Evolutionary conservation across 2,888 invertebrate genomes (phyloP).

Genomic region (Andrena marginata): DNA sequence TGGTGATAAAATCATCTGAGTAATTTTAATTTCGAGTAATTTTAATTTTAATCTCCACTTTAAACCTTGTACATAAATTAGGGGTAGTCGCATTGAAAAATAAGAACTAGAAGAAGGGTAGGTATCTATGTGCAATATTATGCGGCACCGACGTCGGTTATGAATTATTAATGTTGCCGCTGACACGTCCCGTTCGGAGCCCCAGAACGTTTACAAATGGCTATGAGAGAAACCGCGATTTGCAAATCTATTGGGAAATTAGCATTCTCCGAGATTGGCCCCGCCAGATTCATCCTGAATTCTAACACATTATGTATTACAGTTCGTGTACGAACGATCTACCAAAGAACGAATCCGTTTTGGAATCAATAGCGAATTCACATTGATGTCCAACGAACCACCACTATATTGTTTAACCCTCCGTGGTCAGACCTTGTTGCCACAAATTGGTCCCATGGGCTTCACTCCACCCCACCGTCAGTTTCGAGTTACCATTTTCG

Average conservation of each 20-base stretch:
- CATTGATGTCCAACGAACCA: too few relatives aligned
- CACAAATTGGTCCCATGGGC: too few relatives aligned
- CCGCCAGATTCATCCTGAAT: conserved; percentile 25
- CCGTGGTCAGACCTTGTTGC: too few relatives aligned
- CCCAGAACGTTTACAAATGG: conserved; percentile 47
- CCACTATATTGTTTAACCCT: too few relatives aligned
- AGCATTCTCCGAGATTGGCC: conserved; percentile 26
- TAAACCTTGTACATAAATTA: neutral
- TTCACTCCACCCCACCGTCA: too few relatives aligned
- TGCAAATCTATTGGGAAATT: conserved; percentile 54
- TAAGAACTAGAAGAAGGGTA: neutral
- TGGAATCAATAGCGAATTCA: neutral
- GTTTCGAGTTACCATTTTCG: too few relatives aligned
- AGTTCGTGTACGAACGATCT: neutral
- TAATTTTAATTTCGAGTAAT: too few relatives aligned
- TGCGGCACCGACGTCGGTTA: conserved; percentile 45
- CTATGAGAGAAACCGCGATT: conserved; percentile 31
- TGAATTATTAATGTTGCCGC: conserved; percentile 62
- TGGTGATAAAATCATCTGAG: too few relatives aligned
- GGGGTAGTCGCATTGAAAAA: neutral
- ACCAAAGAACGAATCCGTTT: neutral
- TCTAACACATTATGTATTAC: neutral
- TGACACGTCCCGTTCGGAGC: conserved; percentile 32
- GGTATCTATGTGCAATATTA: conserved; percentile 2
- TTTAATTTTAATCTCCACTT: too few relatives aligned